phyloP scores from a whole-genome alignment of 2,888 invertebrate genomes.

The Aspidiotus rigidus region DNA sequence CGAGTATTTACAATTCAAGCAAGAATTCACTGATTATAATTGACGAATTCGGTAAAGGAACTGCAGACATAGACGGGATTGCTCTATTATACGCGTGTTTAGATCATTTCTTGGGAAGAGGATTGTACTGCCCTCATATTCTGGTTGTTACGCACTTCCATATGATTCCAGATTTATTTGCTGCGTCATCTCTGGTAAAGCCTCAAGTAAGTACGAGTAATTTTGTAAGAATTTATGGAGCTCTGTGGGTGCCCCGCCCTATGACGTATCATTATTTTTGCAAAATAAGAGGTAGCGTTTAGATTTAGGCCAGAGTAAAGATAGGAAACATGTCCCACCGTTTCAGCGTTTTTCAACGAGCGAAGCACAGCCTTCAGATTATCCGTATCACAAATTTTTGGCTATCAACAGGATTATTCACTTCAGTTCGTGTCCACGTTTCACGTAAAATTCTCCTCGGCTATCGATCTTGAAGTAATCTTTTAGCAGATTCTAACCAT shows the following conservation, averaged over 20 bases:
- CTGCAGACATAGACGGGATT: conserved; percentile 64
- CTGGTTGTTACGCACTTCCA: conserved; percentile 71
- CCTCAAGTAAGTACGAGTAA: conserved; percentile 47
- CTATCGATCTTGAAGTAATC: too few relatives aligned
- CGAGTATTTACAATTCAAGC: conserved; percentile 57
- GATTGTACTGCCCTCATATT: conserved; percentile 55
- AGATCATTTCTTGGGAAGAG: conserved; percentile 54
- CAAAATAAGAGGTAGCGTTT: neutral
- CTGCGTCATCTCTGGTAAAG: conserved; percentile 45
- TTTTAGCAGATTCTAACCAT: too few relatives aligned
- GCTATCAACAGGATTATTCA: too few relatives aligned
- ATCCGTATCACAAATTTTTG: too few relatives aligned
- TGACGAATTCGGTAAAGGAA: conserved; percentile 87
- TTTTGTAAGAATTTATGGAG: neutral
- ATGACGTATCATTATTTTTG: neutral
- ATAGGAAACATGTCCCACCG: too few relatives aligned
- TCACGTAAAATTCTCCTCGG: too few relatives aligned
- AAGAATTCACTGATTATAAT: conserved; percentile 63
- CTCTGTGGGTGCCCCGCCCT: neutral
- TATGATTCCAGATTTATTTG: conserved; percentile 52
- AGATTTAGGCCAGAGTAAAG: too few relatives aligned
- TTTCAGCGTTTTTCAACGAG: too few relatives aligned
- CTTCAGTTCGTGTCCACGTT: too few relatives aligned
- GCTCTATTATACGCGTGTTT: conserved; percentile 61
- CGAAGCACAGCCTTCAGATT: too few relatives aligned